Evolutionary conservation across 2,797 vertebrate genomes (phyloP).

Genomic region (Anniella stebbinsi): DNA sequence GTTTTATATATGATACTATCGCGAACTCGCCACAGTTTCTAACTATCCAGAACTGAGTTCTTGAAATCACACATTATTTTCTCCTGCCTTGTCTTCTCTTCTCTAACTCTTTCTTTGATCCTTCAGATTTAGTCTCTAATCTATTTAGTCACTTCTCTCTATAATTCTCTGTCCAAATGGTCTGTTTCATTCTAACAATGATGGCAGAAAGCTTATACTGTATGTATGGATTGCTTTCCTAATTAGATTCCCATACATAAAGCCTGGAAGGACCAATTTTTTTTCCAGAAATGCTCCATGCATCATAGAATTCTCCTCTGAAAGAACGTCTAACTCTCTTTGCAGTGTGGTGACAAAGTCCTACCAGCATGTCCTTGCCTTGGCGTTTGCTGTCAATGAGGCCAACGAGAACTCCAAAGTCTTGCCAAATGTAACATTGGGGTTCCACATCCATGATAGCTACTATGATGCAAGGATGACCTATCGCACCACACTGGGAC

Average conservation of each 20-base stretch:
- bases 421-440: not conserved
- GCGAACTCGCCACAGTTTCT: too few relatives aligned
- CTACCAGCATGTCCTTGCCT: slow-evolving; percentile 3
- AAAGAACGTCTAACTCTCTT: not conserved
- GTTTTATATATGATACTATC: too few relatives aligned
- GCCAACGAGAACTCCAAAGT: not conserved
- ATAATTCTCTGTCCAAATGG: too few relatives aligned
- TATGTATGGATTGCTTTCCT: not conserved
- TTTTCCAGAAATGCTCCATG: not conserved
- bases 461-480: slow-evolving; percentile 17
- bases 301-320: not conserved
- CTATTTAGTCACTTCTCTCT: too few relatives aligned
- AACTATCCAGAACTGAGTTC: too few relatives aligned
- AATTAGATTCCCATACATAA: not conserved
- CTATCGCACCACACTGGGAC: not conserved
- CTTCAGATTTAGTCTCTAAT: too few relatives aligned
- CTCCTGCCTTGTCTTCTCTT: too few relatives aligned
- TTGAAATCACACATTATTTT: too few relatives aligned
- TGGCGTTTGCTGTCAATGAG: not conserved
- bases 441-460: slow-evolving; percentile 10
- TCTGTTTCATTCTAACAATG: not conserved
- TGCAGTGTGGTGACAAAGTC: not conserved
- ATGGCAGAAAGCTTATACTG: not conserved
- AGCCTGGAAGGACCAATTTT: not conserved
- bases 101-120: too few relatives aligned